Percentiles rank a stretch among this genome's conserved stretches.
phyloP scores from a whole-genome alignment of 2,797 vertebrate genomes.

The Gouania willdenowi region DNA sequence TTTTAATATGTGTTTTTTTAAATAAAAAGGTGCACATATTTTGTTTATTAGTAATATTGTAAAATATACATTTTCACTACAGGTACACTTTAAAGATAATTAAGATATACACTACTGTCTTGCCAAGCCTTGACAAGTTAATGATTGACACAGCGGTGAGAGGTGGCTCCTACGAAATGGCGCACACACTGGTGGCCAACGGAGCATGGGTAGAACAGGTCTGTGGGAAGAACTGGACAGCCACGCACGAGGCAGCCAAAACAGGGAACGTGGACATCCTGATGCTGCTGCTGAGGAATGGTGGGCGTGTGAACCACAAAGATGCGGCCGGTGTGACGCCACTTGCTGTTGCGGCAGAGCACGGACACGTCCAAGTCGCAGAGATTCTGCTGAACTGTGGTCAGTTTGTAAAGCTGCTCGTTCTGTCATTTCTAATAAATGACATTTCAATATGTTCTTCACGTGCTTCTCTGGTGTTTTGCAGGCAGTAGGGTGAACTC shows the following conservation, averaged over 20 bases:
- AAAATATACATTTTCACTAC: too few relatives aligned
- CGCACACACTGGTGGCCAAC: slow-evolving; percentile 69
- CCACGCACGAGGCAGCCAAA: slow-evolving; percentile 85
- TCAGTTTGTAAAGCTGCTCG: too few relatives aligned
- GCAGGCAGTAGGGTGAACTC: slow-evolving; percentile 81
- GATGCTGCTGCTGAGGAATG: slow-evolving; percentile 78
- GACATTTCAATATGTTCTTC: too few relatives aligned
- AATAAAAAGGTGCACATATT: too few relatives aligned
- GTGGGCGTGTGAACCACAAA: slow-evolving; percentile 73
- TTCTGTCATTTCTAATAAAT: too few relatives aligned
- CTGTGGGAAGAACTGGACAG: slow-evolving; percentile 79
- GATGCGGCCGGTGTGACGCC: slow-evolving; percentile 81
- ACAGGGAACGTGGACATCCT: slow-evolving; percentile 75
- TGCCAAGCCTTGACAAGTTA: too few relatives aligned
- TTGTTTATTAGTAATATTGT: too few relatives aligned
- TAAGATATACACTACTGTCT: too few relatives aligned
- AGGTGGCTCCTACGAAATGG: slow-evolving; percentile 75
- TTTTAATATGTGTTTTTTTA: too few relatives aligned
- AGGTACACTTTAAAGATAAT: too few relatives aligned
- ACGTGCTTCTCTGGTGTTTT: too few relatives aligned
- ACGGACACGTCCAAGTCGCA: slow-evolving; percentile 75
- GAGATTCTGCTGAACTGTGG: slow-evolving; percentile 87
- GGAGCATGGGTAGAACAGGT: slow-evolving; percentile 80
- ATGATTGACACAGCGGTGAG: slow-evolving; percentile 79
- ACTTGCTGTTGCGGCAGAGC: slow-evolving; percentile 79